phyloP scores from a whole-genome alignment of 1,140 invertebrate species.

The Belonocnema kinseyi region DNA sequence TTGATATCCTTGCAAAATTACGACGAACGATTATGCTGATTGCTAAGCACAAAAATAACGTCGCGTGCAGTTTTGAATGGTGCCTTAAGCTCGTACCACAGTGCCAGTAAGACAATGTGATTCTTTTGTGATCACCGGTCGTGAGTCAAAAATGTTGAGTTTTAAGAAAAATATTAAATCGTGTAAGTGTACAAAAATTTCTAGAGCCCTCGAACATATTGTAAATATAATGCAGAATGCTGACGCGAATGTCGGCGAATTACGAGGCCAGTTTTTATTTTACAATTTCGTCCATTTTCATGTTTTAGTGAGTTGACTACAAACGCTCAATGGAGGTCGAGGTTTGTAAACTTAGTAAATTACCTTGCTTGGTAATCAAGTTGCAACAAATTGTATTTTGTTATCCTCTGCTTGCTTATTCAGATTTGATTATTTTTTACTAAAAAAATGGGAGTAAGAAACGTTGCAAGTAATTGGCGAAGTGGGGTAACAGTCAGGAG shows the following conservation, averaged over 20 bases:
- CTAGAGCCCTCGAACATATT: not conserved
- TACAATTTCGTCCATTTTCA: conserved; percentile 7
- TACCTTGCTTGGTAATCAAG: not conserved
- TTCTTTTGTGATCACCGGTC: conserved; percentile 7
- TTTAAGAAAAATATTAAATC: conserved; percentile 37
- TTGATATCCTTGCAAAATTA: conserved; percentile 36
- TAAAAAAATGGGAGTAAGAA: too few species aligned
- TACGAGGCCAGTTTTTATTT: conserved; percentile 3
- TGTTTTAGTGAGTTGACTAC: conserved; percentile 3
- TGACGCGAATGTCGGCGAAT: conserved; percentile 7
- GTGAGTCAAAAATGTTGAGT: conserved; percentile 22
- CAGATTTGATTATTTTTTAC: too few species aligned
- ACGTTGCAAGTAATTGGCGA: too few species aligned
- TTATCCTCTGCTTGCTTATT: too few species aligned
- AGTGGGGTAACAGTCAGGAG: too few species aligned
- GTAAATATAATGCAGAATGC: conserved; percentile 15
- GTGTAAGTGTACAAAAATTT: not conserved
- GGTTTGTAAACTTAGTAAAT: not conserved
- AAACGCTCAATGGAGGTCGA: conserved; percentile 23
- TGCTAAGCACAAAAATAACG: not conserved
- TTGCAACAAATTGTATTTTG: not conserved
- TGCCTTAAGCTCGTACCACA: conserved; percentile 43
- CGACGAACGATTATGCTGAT: conserved; percentile 49
- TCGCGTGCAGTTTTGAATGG: conserved; percentile 36
- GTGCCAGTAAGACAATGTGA: conserved; percentile 42